Evolutionary conservation across 2,888 invertebrate species (phyloP), one percentile per base, ranked within the genome.

Genomic region (Tenthredo notha): DNA sequence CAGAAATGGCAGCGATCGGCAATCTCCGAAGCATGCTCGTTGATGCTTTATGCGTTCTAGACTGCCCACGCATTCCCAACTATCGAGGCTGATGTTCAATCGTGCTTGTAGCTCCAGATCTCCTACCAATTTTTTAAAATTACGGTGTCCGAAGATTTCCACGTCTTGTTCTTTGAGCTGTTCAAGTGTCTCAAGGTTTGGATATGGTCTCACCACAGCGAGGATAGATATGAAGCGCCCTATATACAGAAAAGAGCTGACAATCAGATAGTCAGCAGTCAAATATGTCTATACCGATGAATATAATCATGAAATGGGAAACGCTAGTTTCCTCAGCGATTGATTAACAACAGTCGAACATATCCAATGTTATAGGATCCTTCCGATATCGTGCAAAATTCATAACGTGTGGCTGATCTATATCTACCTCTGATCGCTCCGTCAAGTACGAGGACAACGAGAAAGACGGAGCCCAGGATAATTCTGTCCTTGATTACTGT

Each of bases 381-480:
- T 33, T 33, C 33, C 33, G 33, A 33, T 33, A 33, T 33, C 33
- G 33, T 33, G 33, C 4, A 33, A 33, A 33, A 33, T 5, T 33
- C 5, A 33, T 2, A 33, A 33, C 33, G 33, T 2, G 33, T 33
- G 5, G 33, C 33, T 33, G 33, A 33, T 33, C 33, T 21, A 21
- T 58, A 25, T 40, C 9, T 40, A 40, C 40, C 40, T 40, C 21
- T 72, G 40, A 72, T 40, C 15, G 40, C n/a, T 1, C 70, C 70
- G n/a, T 72, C 70, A 21, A 72, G 3, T n/a, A 72, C 40, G 7
- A 72, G n/a, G n/a, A 72, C 5, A 1, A 40, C 70, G 70, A 72
- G 70, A n/a, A 72, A 40, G n/a, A 72, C 40, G n/a, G 70, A 72
- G 18, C 70, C 70, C 3, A 72, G 10, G n/a, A 72, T 25, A 10